Evolutionary conservation across 2,888 invertebrate species (phyloP), one percentile per base, ranked within the genome.

Genomic region (Subacronicta megacephala): DNA sequence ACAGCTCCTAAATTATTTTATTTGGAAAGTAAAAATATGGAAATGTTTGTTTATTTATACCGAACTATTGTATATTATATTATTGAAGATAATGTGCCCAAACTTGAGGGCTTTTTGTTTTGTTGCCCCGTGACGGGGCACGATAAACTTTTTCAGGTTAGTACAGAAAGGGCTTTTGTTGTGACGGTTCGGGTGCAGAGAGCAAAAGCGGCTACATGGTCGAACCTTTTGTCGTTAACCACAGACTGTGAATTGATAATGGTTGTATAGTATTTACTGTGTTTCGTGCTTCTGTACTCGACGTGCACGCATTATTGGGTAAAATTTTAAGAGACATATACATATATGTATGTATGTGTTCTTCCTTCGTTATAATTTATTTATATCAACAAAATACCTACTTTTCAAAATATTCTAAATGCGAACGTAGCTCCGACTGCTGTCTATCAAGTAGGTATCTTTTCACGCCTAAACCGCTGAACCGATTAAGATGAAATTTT

Each of bases 231-330:
- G 90, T 90, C 83, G 78, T 81, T 85, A 87, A 76, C 84, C 88
- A 87, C 78, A 81, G 83, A 85, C 81, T 88, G 90, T 90, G 83
- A 90, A 90, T 88, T 89, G 91, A 90, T 90, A 91, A 90, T 88
- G 85, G 79, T 75, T 75, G 81, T 78, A 80, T 74, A 64, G 81
- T 83, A 82, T 86, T 89, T 83, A 81, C 83, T 79, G 75, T 83
- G 78, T 84, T 87, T 80, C 78, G 77, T 75, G 45, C 29, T 56
- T 59, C 33, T 63, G 56, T 49, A 58, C 67, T 47, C 64, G 50
- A 46, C 53, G 35, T 52, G 47, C 40, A 59, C 51, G 54, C 63
- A 58, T 56, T 67, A 62, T 62, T 29, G 38, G 16, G 20, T 0
- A 33, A 47, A 46, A 45, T 36, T 50, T 38, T 29, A 26, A 43